These are phyloP conservation scores for Apodemia mormo DNA, from an alignment of 2,888 invertebrate species.

Conservation along the genomic window DNA sequence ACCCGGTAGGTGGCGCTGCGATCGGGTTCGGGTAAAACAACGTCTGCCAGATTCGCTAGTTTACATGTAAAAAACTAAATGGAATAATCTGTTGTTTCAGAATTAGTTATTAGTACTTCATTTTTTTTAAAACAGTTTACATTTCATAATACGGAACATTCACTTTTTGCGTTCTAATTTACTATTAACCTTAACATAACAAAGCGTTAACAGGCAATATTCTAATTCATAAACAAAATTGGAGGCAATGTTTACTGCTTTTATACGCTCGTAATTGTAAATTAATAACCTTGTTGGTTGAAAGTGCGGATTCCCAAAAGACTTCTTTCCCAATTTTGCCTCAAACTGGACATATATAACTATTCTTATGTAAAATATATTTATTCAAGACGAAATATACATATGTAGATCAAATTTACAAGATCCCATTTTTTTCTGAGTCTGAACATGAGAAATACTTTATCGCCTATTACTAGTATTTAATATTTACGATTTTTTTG, in stretches of 20 bases:
- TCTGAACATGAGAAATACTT: too few relatives aligned
- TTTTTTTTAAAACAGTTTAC: background rate
- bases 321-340: too few relatives aligned
- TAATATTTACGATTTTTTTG: too few relatives aligned
- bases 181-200: background rate
- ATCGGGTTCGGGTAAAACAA: too few relatives aligned
- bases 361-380: background rate
- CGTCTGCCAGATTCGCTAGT: too few relatives aligned
- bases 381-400: background rate
- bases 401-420: background rate
- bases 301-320: too few relatives aligned
- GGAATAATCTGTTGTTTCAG: background rate
- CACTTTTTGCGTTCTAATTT: conserved; percentile 14
- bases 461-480: too few relatives aligned
- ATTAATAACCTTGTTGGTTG: too few relatives aligned
- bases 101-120: background rate
- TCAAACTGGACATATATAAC: background rate
- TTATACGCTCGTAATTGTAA: background rate
- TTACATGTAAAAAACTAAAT: too few relatives aligned
- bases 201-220: background rate
- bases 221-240: background rate
- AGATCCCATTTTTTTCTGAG: background rate
- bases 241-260: background rate
- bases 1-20: too few relatives aligned
- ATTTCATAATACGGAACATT: background rate